Base-by-base conservation (phyloP, 2,113 vertebrate species). In the Colossoma macropomum region DNA sequence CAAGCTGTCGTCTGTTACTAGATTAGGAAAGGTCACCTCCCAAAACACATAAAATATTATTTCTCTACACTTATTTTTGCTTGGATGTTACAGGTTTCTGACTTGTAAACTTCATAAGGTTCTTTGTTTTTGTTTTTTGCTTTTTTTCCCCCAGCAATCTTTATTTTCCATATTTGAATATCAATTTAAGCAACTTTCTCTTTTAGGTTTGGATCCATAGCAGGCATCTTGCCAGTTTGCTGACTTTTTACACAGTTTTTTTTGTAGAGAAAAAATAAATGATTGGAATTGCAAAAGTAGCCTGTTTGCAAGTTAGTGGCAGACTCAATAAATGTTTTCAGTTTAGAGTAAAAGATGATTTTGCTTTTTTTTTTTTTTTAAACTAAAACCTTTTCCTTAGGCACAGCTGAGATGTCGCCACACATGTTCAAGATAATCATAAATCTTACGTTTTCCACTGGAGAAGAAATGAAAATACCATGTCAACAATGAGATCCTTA, bases 101-200 rank as follows among this genome's bases (percentile, higher is more conserved):
- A 79, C 76, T 66, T 34, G 74, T 28, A 74, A 32, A 66, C 60
- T 72, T 28, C 21, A 23, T 54, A n/a, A 1, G 54, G 32, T 52
- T 52, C 9, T 52, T 52, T 45, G 41, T 6, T 38, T 38, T 27
- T 62, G 34, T 54, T 82, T 30, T 32, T 59, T 75, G 7, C 7
- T 23, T 5, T 16, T 52, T 11, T 45, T 1, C 17, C 13, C 10
- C 56, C 12, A n/a, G 7, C 52, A 69, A 45, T 34, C 25, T 73
- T 77, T 9, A 45, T 45, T 73, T 77, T 50, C 45, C 41, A 13
- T 16, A 75, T 15, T 56, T 66, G 27, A 63, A 50, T 85, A 59
- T 81, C 56, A 85, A 69, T 80, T 80, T 77, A 63, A 62, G 65
- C 56, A 81, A 38, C 56, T 77, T 54, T 77, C 30, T 28, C 69